Evolutionary conservation across 30 jellyfish, hydroid and myxozoan species (phyloP).

Genomic region (Aurelia sp.): DNA sequence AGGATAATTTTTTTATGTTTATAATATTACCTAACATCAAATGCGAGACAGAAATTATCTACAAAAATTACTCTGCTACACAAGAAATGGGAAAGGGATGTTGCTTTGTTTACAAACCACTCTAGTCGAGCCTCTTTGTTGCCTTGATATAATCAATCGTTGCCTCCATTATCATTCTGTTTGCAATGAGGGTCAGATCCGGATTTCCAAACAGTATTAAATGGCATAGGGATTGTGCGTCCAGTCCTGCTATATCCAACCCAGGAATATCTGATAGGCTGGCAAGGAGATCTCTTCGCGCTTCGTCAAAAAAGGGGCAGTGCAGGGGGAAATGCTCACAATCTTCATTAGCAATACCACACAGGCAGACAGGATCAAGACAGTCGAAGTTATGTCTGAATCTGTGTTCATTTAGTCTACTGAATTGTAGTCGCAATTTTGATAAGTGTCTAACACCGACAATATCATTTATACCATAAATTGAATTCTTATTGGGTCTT

Average conservation of each 20-base stretch:
- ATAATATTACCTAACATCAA: background rate
- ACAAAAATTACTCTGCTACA: background rate
- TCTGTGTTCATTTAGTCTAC: constrained; percentile 36
- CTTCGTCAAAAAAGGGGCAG: constrained; percentile 25
- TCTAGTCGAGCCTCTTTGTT: constrained; percentile 40
- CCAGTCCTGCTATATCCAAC: constrained; percentile 52
- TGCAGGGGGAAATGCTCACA: background rate
- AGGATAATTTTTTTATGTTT: background rate
- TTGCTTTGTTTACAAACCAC: constrained; percentile 36
- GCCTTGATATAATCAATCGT: constrained; percentile 44
- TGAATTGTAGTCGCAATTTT: constrained; percentile 8
- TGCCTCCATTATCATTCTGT: constrained; percentile 61
- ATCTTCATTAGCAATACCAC: constrained; percentile 27
- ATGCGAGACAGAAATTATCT: constrained; percentile 30
- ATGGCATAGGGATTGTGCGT: constrained; percentile 56
- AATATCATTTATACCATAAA: constrained; percentile 2
- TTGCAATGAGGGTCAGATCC: constrained; percentile 58
- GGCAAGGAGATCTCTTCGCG: constrained; percentile 50
- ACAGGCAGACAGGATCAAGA: constrained; percentile 32
- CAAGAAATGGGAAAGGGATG: constrained; percentile 27
- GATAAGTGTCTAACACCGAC: constrained; percentile 23
- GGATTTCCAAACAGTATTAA: constrained; percentile 45
- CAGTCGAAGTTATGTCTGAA: constrained; percentile 23
- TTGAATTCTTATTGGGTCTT: constrained; percentile 15
- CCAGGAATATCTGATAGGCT: constrained; percentile 57